Evolutionary conservation across 1,140 invertebrate genomes (phyloP), one percentile per base, ranked within the genome.

Genomic region (Anthonomus grandis): DNA sequence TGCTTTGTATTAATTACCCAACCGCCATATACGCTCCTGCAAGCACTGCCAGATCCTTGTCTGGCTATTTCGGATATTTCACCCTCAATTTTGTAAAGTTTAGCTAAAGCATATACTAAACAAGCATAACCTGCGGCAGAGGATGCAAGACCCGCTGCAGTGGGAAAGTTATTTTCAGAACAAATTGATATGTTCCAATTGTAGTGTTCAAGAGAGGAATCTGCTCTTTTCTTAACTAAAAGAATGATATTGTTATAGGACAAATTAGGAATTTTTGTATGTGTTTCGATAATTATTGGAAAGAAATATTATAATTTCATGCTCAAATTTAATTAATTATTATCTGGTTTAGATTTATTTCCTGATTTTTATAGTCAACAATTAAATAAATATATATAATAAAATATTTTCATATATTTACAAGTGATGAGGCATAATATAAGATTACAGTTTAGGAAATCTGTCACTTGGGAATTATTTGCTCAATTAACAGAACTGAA

Each of bases 151-250:
- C 97, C 97, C 59, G 97, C 95, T 18, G 95, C 95, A 15, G 96
- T 98, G 15, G 97, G 97, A 73, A 99, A 99, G 79, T 98, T 99
- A 75, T 99, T 99, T 67, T 86, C 84, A 0, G 96, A 98, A 72
- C 86, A 91, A 62, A 98, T 89, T 62, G 88, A 87, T 19, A 97
- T 67, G 68, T 92, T 86, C 85, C 86, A 91, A 5, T 78, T 66
- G 6, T 79, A 62, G 72, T 79, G 57, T 64, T 64, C 58, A 15
- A 61, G 44, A 18, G 38, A 27, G 17, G 24, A 46, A 34, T 62
- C 58, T 64, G 59, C 64, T 41, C 67, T 47, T 42, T 62, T 58
- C 57, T 64, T 67, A 39, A 75, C 74, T 76, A 50, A 24, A 70
- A 67, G 31, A 51, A 31, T 57, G n/a, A 47, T 45, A 6, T 19